Evolutionary conservation across 2,888 invertebrate species (phyloP), one percentile per base, ranked within the genome.

Genomic region (Cabera pusaria): DNA sequence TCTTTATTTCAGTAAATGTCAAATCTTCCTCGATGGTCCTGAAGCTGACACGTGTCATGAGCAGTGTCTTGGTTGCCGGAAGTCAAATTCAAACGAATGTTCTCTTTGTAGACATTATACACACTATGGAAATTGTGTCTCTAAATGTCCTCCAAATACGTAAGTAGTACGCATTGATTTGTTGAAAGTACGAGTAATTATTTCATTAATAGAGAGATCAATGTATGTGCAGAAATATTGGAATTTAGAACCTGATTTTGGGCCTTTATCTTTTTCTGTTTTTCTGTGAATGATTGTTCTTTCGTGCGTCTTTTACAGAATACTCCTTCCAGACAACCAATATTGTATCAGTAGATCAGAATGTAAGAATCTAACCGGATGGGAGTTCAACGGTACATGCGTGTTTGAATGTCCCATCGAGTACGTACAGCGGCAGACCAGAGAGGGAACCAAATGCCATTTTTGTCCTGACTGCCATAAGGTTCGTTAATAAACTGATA

Each of bases 51-150:
- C 59, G 26, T 98, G 98, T 64, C 92, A 95, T 68, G 67, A 83
- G 1, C 91, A 95, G 64, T 98, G 98, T 68, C 72, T 97, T 3
- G 96, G 95, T 1, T 97, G 97, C 14, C 97, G 97, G 52, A 74
- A 90, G 23, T 66, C 80, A 2, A 70, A 90, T 22, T 71, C 82
- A 0, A 58, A 72, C 6, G 64, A 77, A 8, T 98, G 97, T 66
- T 84, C 90, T 19, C 91, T 93, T 0, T 98, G 98, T 65, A 90
- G 90, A 26, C 70, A 91, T 49, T 90, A 80, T 23, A 87, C 83
- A 2, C 72, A 92, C 66, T 75, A 90, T 22, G 90, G 90, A 0
- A 73, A 62, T 20, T 95, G 95, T 63, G 84, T 93, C 1, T 58
- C 89, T 0, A 56, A 69, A 4, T 97, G 97, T 68, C 95, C 96